These are phyloP conservation scores for Neoarius graeffei DNA, from an alignment of 2,113 vertebrate genomes.

Conservation along the genomic window DNA sequence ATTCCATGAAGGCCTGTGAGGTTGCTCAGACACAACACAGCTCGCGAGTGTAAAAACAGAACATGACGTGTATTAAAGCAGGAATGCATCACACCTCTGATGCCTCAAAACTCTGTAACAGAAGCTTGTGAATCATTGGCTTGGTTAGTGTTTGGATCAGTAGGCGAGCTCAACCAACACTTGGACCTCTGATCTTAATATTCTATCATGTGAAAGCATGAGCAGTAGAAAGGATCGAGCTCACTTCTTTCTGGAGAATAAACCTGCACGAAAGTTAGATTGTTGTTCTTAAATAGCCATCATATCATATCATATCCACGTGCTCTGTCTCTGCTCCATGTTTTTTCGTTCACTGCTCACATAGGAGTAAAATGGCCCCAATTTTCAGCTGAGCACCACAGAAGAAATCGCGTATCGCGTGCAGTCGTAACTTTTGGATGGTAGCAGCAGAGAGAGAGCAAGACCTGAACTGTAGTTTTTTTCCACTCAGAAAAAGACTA, in stretches of 20 bases:
- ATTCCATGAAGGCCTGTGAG: neutral
- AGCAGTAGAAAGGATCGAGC: neutral
- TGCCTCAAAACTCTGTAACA: too few relatives aligned
- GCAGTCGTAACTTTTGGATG: neutral
- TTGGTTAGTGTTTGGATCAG: neutral
- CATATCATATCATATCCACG: neutral
- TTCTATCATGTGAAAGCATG: neutral
- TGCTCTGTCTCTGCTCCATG: neutral
- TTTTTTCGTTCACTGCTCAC: neutral
- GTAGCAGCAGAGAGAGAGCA: neutral
- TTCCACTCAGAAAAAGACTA: neutral
- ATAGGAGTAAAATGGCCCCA: neutral
- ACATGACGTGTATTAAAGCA: neutral
- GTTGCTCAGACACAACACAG: neutral
- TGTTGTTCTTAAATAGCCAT: neutral
- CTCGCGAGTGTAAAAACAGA: neutral
- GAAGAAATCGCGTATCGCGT: neutral
- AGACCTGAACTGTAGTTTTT: neutral
- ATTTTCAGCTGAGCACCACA: neutral
- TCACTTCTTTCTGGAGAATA: neutral
- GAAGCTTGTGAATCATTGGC: too few relatives aligned
- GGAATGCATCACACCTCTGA: neutral
- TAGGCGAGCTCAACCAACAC: neutral
- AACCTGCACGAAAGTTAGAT: neutral
- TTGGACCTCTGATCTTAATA: neutral